Percentiles rank a stretch among this genome's conserved stretches.
These are phyloP conservation scores for Apamea anceps DNA, from an alignment of 2,888 invertebrate genomes.

Conservation along the genomic window DNA sequence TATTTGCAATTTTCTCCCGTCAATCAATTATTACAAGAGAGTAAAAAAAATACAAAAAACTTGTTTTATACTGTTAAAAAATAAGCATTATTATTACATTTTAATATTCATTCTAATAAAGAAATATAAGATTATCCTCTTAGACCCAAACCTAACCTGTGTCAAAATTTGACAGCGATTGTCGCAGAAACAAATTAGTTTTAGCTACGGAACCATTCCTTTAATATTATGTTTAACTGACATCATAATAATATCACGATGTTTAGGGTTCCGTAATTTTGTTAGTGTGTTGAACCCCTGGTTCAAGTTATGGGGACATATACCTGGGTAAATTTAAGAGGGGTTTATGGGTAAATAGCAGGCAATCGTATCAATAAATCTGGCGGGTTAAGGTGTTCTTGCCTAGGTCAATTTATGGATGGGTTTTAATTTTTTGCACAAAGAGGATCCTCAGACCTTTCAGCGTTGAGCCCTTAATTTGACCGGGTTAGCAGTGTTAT, in stretches of 20 bases:
- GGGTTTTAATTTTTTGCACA: not conserved
- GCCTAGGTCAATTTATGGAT: not conserved
- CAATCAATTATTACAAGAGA: not conserved
- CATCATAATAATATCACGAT: constrained; percentile 47
- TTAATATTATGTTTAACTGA: constrained; percentile 51
- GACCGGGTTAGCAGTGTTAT: not conserved
- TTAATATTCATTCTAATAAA: constrained; percentile 38
- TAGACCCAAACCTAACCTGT: constrained; percentile 52
- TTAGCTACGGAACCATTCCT: constrained; percentile 50
- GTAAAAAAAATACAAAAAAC: not conserved
- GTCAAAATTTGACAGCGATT: constrained; percentile 67
- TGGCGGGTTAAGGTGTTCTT: not conserved
- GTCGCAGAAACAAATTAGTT: constrained; percentile 65
- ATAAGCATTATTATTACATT: too few relatives aligned
- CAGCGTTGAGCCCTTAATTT: not conserved
- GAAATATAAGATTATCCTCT: constrained; percentile 38
- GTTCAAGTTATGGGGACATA: constrained; percentile 27
- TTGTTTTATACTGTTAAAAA: constrained; percentile 11
- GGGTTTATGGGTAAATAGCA: not conserved
- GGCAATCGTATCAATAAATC: constrained; percentile 18
- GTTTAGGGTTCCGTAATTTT: constrained; percentile 48
- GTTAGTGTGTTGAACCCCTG: constrained; percentile 30
- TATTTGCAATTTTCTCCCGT: not conserved
- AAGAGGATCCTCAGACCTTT: too few relatives aligned
- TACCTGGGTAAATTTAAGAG: constrained; percentile 29